Percentiles rank a stretch among this genome's conserved stretches.
These are phyloP conservation scores for Chromoteleia sp. DNA, from an alignment of 2,888 invertebrate genomes.

Conservation along the genomic window DNA sequence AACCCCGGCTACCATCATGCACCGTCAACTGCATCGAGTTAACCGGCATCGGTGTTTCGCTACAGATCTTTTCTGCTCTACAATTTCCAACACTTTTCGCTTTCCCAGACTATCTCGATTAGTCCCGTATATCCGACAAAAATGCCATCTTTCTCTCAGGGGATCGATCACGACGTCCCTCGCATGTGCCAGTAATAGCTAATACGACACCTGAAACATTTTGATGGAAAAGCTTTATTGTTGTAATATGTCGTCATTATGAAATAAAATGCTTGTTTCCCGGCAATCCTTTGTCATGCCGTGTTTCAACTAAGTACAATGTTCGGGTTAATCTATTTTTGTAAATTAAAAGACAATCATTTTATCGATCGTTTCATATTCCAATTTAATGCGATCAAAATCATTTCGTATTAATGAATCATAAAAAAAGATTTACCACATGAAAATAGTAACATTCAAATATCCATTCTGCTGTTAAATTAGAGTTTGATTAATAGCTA, in stretches of 20 bases:
- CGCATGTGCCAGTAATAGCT: conserved; percentile 5
- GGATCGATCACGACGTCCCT: conserved; percentile 31
- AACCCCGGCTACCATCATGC: conserved; percentile 63
- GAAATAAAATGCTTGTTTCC: too few species aligned
- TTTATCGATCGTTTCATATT: too few species aligned
- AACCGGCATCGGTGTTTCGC: conserved; percentile 67
- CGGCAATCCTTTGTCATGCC: too few species aligned
- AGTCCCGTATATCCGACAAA: conserved; percentile 34
- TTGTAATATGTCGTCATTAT: conserved; percentile 21
- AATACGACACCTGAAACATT: conserved; percentile 8
- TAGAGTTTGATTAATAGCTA: too few species aligned
- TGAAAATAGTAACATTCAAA: too few species aligned
- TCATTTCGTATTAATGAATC: too few species aligned
- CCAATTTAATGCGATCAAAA: too few species aligned
- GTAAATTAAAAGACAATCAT: too few species aligned
- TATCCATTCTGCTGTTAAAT: too few species aligned
- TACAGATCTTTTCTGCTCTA: conserved; percentile 61
- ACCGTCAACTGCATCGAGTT: conserved; percentile 67
- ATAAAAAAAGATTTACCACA: too few species aligned
- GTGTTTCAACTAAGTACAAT: too few species aligned
- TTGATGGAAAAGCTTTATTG: conserved; percentile 24
- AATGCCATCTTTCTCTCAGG: conserved; percentile 29
- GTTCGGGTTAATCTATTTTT: too few species aligned
- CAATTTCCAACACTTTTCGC: conserved; percentile 53
- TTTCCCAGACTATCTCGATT: conserved; percentile 32